phyloP scores from a whole-genome alignment of 2,113 vertebrate genomes.

The Dissostichus mawsoni region DNA sequence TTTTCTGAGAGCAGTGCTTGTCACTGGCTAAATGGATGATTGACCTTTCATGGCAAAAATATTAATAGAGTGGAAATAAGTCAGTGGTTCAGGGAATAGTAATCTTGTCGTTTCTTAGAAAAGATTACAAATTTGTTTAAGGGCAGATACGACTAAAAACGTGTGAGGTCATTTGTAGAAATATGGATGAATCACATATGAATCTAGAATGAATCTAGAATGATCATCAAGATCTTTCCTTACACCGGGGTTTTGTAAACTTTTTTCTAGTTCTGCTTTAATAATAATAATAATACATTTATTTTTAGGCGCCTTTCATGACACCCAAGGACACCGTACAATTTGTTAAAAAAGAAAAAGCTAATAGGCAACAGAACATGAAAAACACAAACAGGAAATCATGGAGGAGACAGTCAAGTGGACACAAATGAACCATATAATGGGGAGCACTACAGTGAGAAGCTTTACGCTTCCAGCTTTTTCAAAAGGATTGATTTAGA shows the following conservation, averaged over 20 bases:
- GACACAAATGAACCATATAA: too few species aligned
- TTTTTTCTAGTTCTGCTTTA: slow-evolving; percentile 16
- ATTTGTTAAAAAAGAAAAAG: too few species aligned
- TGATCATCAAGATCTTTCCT: slow-evolving; percentile 22
- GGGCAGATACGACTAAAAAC: slow-evolving; percentile 44
- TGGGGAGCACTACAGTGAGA: too few species aligned
- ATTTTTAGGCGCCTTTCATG: too few species aligned
- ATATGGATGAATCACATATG: slow-evolving; percentile 31
- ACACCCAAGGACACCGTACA: too few species aligned
- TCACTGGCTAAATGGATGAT: slow-evolving; percentile 63
- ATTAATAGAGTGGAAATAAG: slow-evolving; percentile 70
- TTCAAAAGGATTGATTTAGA: slow-evolving; percentile 52
- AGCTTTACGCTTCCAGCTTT: slow-evolving; percentile 19
- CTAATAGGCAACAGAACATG: too few species aligned
- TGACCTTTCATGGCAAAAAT: slow-evolving; percentile 66
- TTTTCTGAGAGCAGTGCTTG: slow-evolving; percentile 55
- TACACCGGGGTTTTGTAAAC: neutral
- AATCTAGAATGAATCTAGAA: slow-evolving; percentile 30
- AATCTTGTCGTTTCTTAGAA: slow-evolving; percentile 40
- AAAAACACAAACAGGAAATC: too few species aligned
- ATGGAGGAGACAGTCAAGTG: too few species aligned
- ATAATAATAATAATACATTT: too few species aligned
- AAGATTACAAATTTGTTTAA: slow-evolving; percentile 52
- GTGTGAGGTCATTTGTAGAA: slow-evolving; percentile 45
- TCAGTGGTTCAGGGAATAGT: slow-evolving; percentile 67